Base-by-base conservation (phyloP, 2,888 invertebrate genomes). In the Gisinianus flammeolus region DNA sequence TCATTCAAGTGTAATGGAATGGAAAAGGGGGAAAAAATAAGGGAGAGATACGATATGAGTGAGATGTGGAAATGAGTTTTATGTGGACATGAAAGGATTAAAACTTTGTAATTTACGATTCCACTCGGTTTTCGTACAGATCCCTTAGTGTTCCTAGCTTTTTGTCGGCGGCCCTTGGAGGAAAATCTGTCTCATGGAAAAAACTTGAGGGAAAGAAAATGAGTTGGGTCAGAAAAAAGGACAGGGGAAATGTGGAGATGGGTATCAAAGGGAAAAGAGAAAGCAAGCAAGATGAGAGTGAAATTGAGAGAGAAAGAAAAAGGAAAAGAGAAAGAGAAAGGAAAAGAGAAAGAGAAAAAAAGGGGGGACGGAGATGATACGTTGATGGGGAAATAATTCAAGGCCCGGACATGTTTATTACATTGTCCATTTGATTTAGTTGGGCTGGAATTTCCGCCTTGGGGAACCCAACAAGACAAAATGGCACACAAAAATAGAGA, bases 341-440 rank as follows among this genome's bases (percentile, higher is more conserved):
- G n/a, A n/a, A n/a, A 24, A 2, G 24, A 44, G 44, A 44, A 44
- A 44, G 44, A 2, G 44, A 6, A 6, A 44, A 6, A 44, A 44
- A 44, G 44, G 12, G 35, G 35, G 6, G 35, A 35, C 5, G 12
- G 12, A 35, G 35, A 26, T 62, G 10, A 62, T 62, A 62, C 8
- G 62, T 58, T 24, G 62, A 28, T 24, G 62, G 62, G 62, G 26
- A 28, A 26, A 67, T 67, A 67, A 67, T 67, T 67, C 35, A 67
- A 35, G 22, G 31, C 19, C 12, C 19, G 35, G 67, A 67, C 67
- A 67, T 33, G 33, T 67, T 67, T 67, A 67, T 67, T 67, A 67
- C 67, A 67, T 28, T 67, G 31, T 67, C 67, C 22, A 67, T 67
- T 67, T 67, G 67, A 67, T 67, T 67, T 67, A 67, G 26, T 67